Base-by-base conservation (phyloP, 2,888 invertebrate species). In the Melanargia galathea region DNA sequence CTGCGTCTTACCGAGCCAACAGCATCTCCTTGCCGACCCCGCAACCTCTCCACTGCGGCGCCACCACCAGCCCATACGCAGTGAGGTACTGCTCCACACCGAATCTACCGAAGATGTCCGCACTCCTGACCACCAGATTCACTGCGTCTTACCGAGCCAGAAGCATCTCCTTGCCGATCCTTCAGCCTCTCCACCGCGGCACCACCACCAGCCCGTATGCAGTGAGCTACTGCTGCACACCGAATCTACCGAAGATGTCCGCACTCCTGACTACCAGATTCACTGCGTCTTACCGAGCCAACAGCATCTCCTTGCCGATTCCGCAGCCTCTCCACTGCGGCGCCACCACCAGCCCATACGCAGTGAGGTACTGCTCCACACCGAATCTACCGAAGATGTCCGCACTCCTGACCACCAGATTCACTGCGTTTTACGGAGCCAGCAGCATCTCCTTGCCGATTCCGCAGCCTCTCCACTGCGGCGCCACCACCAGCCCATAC, bases 131-230 rank as follows among this genome's bases (percentile, higher is more conserved):
- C 1, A 92, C 90, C 45, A 85, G 72, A 70, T 92, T 89, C 0
- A 92, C 92, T 0, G 91, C 91, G 0, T 90, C 90, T 60, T 66
- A 90, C 90, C 92, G 83, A 13, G 92, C 85, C 52, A 77, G 73
- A 45, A 92, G 70, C 10, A 92, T 75, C 69, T 87, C 83, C 70
- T 80, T 80, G n/a, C 2, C 92, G 92, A 92, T 81, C 1, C 80
- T 80, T 58, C 82, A 72, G 0, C 92, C 92, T 6, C 92, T 75
- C 87, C 87, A 92, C 8, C 77, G 70, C 0, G 87, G 88, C 26
- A 78, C 78, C 4, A 92, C 92, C 38, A 92, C 91, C 71, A 92
- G 77, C 0, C 92, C 92, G 60, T 87, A 86, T 0, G 92, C 92
- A 0, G 83, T 86, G 65, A 92, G 71, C 67, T 90, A 90, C 35